These are phyloP conservation scores for Norana najaformis DNA, from an alignment of 2,888 invertebrate species.

Conservation along the genomic window DNA sequence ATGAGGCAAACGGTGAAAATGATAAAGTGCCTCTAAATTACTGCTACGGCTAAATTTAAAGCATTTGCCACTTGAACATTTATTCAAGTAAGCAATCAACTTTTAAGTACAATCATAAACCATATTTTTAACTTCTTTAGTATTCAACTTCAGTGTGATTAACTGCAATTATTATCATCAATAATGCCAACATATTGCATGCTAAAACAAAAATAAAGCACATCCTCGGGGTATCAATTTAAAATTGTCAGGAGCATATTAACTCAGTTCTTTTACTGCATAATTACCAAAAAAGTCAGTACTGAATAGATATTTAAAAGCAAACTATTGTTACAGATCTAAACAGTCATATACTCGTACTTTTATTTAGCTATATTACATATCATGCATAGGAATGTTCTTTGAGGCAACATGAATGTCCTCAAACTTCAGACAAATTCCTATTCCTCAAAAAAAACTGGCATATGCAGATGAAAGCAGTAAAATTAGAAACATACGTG, in stretches of 20 bases:
- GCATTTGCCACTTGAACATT: too few relatives aligned
- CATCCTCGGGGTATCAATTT: neutral
- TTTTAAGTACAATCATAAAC: too few relatives aligned
- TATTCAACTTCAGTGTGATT: neutral
- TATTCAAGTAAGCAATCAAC: too few relatives aligned
- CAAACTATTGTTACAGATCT: neutral
- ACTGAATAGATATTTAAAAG: neutral
- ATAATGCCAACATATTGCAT: neutral
- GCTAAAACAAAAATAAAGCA: neutral
- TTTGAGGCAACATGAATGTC: too few relatives aligned
- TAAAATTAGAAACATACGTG: slow-evolving; percentile 42
- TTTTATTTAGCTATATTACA: neutral
- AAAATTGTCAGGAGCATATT: neutral
- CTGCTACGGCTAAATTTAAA: neutral
- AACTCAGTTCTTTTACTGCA: neutral
- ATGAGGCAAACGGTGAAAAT: neutral
- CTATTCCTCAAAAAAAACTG: neutral
- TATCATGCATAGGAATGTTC: neutral
- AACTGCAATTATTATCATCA: neutral
- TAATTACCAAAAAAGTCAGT: neutral
- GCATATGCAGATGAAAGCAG: too few relatives aligned
- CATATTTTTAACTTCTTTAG: too few relatives aligned
- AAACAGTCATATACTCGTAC: neutral
- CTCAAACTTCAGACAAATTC: neutral
- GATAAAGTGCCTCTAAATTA: neutral